phyloP scores from a whole-genome alignment of 2,113 vertebrate genomes.

The Galeopterus variegatus region DNA sequence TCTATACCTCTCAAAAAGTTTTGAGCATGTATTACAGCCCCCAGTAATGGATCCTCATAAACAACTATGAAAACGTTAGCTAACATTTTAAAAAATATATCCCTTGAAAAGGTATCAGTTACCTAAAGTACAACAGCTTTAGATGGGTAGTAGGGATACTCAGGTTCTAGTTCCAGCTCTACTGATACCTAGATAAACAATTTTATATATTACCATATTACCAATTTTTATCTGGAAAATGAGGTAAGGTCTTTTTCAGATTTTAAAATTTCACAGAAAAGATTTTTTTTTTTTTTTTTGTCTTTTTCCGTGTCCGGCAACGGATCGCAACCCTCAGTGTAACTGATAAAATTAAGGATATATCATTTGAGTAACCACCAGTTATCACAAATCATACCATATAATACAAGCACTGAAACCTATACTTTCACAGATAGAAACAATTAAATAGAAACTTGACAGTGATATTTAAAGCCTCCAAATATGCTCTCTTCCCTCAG shows the following conservation, averaged over 20 bases:
- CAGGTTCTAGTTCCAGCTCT: neutral
- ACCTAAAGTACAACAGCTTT: neutral
- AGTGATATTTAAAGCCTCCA: neutral
- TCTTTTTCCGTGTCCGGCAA: too few relatives aligned
- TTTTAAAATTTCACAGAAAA: neutral
- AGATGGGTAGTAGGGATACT: neutral
- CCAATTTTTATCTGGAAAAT: neutral
- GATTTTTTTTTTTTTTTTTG: too few relatives aligned
- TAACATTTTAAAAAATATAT: conserved; percentile 3
- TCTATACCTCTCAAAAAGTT: neutral
- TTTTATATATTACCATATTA: neutral
- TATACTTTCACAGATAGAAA: neutral
- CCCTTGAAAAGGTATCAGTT: neutral
- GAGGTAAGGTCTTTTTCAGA: neutral
- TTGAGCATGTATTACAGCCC: neutral
- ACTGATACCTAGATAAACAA: neutral
- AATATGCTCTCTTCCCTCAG: neutral
- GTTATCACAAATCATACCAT: neutral
- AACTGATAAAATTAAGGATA: neutral
- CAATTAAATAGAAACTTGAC: neutral
- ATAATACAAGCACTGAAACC: neutral
- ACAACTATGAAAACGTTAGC: neutral
- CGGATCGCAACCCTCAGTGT: too few relatives aligned
- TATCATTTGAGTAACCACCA: neutral
- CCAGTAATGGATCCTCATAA: neutral